Evolutionary conservation across 2,797 vertebrate species (phyloP), one percentile per base, ranked within the genome.

Genomic region (Eupleurogrammus muticus): DNA sequence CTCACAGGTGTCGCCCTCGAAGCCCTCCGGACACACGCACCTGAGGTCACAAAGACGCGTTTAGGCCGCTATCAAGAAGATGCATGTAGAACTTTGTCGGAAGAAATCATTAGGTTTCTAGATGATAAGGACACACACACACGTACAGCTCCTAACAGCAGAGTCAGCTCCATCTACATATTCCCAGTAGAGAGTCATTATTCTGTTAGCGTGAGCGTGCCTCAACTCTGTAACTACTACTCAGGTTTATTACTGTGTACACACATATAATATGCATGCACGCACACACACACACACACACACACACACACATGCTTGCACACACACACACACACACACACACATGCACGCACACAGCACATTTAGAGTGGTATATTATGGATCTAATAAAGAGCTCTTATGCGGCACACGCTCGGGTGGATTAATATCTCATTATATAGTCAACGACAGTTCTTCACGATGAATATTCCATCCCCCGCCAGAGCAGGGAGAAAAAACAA

Each of bases 21-120:
- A 99, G 57, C 97, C 98, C 63, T 98, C 97, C 2, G 95, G 93
- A 89, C 98, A 99, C 80, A 94, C 92, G 87, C 98, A 99, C 97
- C 98, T 99, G 79, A 80, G 44, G n/a, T 49, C 21, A 77, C 70
- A 72, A 44, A 23, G 24, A 48, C 23, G 9, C 12, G 44, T n/a
- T 44, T 65, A 1, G 75, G 47, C 51, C 54, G 19, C 4, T 13
- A 42, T 48, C 9, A 58, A 44, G 48, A 14, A 59, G 36, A 56
- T 20, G 40, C 46, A 34, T 51, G 17, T 17, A 44, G 21, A 47
- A 38, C 5, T 38, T 0, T 10, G 40, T n/a, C 9, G 13, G 58
- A 21, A 51, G 17, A 61, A 14, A 9, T 73, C 61, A 56, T 36
- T 34, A 11, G n/a, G 11, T 13, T 48, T 63, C 16, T 65, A n/a